phyloP scores from a whole-genome alignment of 2,888 invertebrate genomes.

The Drosophila testacea region DNA sequence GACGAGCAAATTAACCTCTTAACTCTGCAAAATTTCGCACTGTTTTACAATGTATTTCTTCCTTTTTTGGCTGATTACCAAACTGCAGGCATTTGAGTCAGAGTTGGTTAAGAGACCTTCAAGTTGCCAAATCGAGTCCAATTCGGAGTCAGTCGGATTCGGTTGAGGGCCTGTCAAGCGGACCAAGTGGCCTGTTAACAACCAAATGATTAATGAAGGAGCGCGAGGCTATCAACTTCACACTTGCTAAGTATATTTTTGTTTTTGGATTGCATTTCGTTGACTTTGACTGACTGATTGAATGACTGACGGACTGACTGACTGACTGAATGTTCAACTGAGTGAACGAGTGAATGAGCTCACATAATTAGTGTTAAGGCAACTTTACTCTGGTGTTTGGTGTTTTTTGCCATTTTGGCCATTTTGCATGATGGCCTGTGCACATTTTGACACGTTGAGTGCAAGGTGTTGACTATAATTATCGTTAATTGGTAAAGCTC shows the following conservation, averaged over 20 bases:
- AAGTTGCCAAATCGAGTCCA: constrained; percentile 40
- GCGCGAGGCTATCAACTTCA: constrained; percentile 74
- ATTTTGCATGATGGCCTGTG: constrained; percentile 77
- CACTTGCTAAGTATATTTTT: constrained; percentile 75
- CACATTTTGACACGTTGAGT: constrained; percentile 75
- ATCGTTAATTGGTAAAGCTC: constrained; percentile 64
- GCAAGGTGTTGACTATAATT: constrained; percentile 82
- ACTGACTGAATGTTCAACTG: constrained; percentile 14
- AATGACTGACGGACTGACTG: constrained; percentile 49
- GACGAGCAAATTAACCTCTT: neutral
- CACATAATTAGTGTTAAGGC: constrained; percentile 66
- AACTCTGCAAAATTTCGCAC: constrained; percentile 8
- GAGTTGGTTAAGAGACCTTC: constrained; percentile 42
- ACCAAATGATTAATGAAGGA: constrained; percentile 76
- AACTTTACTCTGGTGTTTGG: constrained; percentile 42
- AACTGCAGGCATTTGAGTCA: constrained; percentile 35
- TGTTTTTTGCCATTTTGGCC: constrained; percentile 63
- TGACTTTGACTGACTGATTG: constrained; percentile 56
- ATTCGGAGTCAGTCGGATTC: constrained; percentile 28
- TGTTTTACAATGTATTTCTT: constrained; percentile 10
- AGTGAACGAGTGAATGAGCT: constrained; percentile 30
- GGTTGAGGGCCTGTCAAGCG: constrained; percentile 61
- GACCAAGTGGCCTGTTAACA: constrained; percentile 75
- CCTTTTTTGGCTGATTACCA: constrained; percentile 34
- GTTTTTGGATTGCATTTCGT: constrained; percentile 64